Evolutionary conservation across 1,140 invertebrate genomes (phyloP).

Genomic region (Drosophila melanica): DNA sequence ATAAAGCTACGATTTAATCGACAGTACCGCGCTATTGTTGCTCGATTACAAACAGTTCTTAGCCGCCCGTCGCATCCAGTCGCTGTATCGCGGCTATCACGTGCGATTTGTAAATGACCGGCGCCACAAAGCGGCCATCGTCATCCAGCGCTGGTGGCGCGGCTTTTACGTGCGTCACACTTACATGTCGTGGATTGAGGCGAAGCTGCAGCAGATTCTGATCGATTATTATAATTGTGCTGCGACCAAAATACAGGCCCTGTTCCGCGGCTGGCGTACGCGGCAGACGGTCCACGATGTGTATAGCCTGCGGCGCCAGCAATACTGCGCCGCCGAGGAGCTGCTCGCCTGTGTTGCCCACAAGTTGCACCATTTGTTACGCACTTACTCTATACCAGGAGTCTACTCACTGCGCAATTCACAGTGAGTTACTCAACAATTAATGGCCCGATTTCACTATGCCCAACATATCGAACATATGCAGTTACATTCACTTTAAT

Average conservation of each 20-base stretch:
- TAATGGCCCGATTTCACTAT: no score
- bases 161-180: conserved; percentile 33
- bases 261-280: conserved; percentile 52
- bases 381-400: conserved; percentile 52
- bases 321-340: conserved; percentile 58
- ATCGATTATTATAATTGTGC: conserved; percentile 22
- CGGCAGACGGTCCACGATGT: conserved; percentile 59
- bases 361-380: conserved; percentile 49
- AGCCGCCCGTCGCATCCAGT: conserved; percentile 60
- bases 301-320: conserved; percentile 32
- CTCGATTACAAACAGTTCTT: conserved; percentile 58
- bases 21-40: conserved; percentile 7
- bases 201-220: conserved; percentile 28
- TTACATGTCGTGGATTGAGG: conserved; percentile 17
- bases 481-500: no score
- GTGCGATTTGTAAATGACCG: not conserved
- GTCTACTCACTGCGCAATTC: conserved; percentile 51
- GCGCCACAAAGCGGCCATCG: conserved; percentile 30
- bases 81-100: conserved; percentile 29
- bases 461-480: no score
- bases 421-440: conserved; percentile 21
- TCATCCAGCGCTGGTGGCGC: conserved; percentile 67
- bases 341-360: conserved; percentile 50
- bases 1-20: not conserved
- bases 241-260: conserved; percentile 57